phyloP scores from a whole-genome alignment of 2,888 invertebrate genomes.

The Agrochola circellaris region DNA sequence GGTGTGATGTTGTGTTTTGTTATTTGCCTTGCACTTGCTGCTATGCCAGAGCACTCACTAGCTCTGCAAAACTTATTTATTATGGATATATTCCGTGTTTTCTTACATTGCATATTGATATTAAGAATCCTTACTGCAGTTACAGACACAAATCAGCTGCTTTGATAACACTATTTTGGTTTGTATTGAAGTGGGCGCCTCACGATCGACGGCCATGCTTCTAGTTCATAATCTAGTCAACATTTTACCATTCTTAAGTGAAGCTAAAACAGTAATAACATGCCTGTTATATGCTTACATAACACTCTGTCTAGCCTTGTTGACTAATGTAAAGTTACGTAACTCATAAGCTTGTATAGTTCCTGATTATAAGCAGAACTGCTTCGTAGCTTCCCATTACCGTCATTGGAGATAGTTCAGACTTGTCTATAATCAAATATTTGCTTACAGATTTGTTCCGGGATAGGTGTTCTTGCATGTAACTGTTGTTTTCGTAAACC shows the following conservation, averaged over 20 bases:
- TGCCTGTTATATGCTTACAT: slow-evolving; percentile 30
- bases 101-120: neutral
- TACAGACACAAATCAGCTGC: neutral
- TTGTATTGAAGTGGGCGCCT: neutral
- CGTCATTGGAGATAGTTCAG: neutral
- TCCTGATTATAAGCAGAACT: slow-evolving; percentile 37
- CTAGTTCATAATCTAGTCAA: neutral
- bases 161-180: neutral
- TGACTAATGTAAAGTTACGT: slow-evolving; percentile 26
- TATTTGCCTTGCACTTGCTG: neutral
- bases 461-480: neutral
- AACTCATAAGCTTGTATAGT: slow-evolving; percentile 23
- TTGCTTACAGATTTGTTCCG: slow-evolving; percentile 1
- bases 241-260: slow-evolving; percentile 4
- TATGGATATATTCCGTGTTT: neutral
- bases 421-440: slow-evolving; percentile 23
- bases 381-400: slow-evolving; percentile 23
- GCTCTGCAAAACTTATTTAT: neutral
- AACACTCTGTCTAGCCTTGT: slow-evolving; percentile 35
- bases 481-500: neutral
- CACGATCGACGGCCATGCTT: no score
- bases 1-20: neutral
- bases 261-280: slow-evolving; percentile 38
- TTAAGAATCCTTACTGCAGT: neutral
- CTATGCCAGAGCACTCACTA: neutral